Evolutionary conservation across 1,140 invertebrate species (phyloP).

Genomic region (Drosophila arawakana): DNA sequence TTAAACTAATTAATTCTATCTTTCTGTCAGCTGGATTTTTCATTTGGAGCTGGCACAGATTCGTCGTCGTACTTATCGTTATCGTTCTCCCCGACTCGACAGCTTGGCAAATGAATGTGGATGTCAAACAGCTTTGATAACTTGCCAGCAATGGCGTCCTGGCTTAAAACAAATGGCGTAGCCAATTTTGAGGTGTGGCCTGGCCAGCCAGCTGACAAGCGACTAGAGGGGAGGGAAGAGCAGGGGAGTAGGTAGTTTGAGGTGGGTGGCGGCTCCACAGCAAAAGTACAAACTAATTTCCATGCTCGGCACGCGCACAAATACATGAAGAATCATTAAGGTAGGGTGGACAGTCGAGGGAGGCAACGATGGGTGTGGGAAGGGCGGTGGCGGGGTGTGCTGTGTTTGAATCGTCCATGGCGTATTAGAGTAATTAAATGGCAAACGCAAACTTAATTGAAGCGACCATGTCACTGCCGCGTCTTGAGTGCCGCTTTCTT

Average conservation of each 20-base stretch:
- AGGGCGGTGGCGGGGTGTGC: conserved; percentile 20
- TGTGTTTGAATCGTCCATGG: conserved; percentile 23
- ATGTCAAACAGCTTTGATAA: conserved; percentile 76
- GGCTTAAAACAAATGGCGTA: conserved; percentile 65
- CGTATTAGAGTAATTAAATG: conserved; percentile 83
- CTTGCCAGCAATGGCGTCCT: conserved; percentile 66
- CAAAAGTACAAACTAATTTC: conserved; percentile 76
- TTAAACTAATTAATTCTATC: conserved; percentile 77
- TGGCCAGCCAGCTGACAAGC: conserved; percentile 28
- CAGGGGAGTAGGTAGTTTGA: conserved; percentile 9
- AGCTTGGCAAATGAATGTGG: conserved; percentile 78
- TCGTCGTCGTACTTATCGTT: conserved; percentile 10
- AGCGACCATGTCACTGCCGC: conserved; percentile 36
- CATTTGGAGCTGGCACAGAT: conserved; percentile 66
- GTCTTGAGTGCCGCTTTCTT: neutral
- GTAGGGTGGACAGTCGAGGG: too few relatives aligned
- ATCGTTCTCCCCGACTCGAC: conserved; percentile 38
- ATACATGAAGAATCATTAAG: conserved; percentile 45
- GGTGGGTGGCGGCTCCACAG: neutral
- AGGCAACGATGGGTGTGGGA: too few relatives aligned
- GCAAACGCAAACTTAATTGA: conserved; percentile 77
- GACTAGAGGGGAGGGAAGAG: neutral
- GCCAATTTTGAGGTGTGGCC: conserved; percentile 77
- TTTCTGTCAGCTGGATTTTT: conserved; percentile 47
- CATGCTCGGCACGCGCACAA: conserved; percentile 78